A percentile compares a stretch with the other conserved stretches of the same genome.
These are phyloP conservation scores for Pheosia tremula DNA, from an alignment of 2,888 invertebrate species.

Conservation along the genomic window DNA sequence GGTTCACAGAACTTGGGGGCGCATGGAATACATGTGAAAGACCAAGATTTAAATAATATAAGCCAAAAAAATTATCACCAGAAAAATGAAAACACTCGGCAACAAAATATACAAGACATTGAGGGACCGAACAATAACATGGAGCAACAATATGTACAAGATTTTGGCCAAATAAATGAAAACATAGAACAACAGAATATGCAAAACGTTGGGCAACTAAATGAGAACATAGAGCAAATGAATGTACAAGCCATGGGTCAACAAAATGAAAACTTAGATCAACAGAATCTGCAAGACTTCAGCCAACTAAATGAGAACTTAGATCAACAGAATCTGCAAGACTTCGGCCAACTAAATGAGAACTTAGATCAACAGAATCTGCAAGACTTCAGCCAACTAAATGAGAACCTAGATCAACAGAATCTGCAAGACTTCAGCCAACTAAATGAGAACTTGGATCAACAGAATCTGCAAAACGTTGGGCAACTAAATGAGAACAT, in stretches of 20 bases:
- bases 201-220: constrained; percentile 9
- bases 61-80: neutral
- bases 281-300: constrained; percentile 21
- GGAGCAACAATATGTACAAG: constrained; percentile 14
- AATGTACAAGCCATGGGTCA: constrained; percentile 15
- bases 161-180: constrained; percentile 19
- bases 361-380: constrained; percentile 25
- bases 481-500: constrained; percentile 9
- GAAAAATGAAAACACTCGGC: neutral
- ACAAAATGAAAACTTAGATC: constrained; percentile 19
- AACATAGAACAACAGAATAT: constrained; percentile 14
- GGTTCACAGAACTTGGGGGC: neutral
- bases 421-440: constrained; percentile 25
- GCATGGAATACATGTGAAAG: neutral
- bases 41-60: neutral
- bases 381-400: constrained; percentile 29
- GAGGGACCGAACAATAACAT: constrained; percentile 4
- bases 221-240: constrained; percentile 9
- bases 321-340: constrained; percentile 16
- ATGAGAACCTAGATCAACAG: constrained; percentile 24
- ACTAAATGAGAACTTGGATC: constrained; percentile 19
- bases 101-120: constrained; percentile 15
- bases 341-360: constrained; percentile 26
- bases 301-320: neutral
- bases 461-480: constrained; percentile 10